phyloP scores from a whole-genome alignment of 53 echinoderm and acorn worm genomes.

The Holothuria leucospilota region DNA sequence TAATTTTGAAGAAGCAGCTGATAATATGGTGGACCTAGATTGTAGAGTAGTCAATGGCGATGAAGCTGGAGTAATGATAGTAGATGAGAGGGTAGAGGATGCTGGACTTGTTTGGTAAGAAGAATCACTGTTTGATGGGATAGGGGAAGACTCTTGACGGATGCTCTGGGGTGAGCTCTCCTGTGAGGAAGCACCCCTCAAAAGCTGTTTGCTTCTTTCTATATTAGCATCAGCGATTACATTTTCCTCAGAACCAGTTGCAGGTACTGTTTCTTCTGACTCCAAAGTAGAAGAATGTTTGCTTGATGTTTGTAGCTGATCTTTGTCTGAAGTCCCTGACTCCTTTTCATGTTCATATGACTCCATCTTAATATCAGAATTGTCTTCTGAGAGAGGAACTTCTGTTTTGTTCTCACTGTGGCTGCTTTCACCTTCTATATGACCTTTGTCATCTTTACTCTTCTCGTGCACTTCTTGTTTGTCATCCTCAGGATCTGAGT shows the following conservation, averaged over 20 bases:
- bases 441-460: neutral
- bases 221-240: neutral
- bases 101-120: slow-evolving; percentile 16
- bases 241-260: neutral
- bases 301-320: no score
- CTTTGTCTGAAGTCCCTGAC: no score
- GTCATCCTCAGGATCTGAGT: no score
- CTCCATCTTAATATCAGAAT: neutral
- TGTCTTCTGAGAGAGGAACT: neutral
- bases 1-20: slow-evolving; percentile 16
- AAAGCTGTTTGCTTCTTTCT: neutral
- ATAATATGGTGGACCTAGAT: neutral
- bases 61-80: neutral
- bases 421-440: no score
- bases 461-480: no score
- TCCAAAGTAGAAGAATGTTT: no score
- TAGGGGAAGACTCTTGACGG: neutral
- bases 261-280: neutral
- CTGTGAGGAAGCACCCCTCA: no score
- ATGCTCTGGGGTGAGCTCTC: neutral
- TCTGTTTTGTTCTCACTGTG: no score
- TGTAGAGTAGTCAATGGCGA: neutral
- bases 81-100: neutral
- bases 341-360: neutral
- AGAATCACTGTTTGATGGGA: neutral